A percentile compares a stretch with the other conserved stretches of the same genome.
Conservation (phyloP, 2,797 vertebrate species). For the Acropternis orthonyx region DNA sequence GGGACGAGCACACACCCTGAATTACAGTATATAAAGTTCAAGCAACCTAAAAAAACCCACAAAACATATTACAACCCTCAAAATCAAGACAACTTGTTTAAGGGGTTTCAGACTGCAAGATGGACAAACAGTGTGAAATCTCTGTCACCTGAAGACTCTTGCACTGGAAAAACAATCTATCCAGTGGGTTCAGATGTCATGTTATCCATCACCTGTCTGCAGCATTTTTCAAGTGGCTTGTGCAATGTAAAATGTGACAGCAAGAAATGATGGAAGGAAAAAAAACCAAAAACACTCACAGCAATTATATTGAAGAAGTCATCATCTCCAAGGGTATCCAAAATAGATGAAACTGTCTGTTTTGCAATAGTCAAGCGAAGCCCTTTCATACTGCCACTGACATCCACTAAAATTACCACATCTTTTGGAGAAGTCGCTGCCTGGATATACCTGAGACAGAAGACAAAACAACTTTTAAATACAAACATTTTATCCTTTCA, state of each 20-base stretch:
- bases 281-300: conserved; percentile 76
- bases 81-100: background rate
- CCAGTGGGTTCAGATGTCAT: background rate
- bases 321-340: conserved; percentile 96
- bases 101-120: background rate
- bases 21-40: background rate
- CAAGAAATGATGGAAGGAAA: background rate
- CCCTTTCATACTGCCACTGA: conserved; percentile 98
- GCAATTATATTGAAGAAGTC: conserved; percentile 99
- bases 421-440: conserved; percentile 97
- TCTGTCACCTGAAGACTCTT: background rate
- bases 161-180: background rate
- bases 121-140: background rate
- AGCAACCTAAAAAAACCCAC: background rate
- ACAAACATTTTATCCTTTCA: background rate
- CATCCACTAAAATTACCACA: conserved; percentile 95
- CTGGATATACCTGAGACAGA: conserved; percentile 89
- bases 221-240: background rate
- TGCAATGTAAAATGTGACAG: background rate
- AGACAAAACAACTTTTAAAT: background rate
- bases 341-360: conserved; percentile 96
- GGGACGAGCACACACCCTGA: accelerated
- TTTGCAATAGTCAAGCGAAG: conserved; percentile 94
- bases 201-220: background rate
- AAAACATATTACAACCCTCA: background rate